phyloP scores from a whole-genome alignment of 2,113 vertebrate species.

The Oreocharis arfaki region DNA sequence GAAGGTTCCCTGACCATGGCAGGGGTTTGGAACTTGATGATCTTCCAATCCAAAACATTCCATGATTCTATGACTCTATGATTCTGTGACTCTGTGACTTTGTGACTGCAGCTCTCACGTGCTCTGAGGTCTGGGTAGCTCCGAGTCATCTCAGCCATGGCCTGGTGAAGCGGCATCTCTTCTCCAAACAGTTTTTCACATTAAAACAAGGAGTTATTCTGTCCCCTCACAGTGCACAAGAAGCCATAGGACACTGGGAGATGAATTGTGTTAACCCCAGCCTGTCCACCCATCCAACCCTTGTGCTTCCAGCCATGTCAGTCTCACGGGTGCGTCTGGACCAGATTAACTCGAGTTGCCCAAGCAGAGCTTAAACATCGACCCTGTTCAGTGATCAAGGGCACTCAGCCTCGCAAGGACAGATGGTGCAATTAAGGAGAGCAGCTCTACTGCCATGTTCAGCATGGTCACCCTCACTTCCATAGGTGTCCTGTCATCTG shows the following conservation, averaged over 20 bases:
- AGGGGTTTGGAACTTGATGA: background rate
- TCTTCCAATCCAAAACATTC: background rate
- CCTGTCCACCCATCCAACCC: background rate
- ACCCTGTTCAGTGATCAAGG: background rate
- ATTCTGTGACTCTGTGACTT: background rate
- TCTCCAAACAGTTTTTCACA: background rate
- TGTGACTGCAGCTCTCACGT: background rate
- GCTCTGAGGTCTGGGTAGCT: background rate
- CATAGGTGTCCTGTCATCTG: background rate
- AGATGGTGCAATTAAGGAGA: slow-evolving; percentile 30
- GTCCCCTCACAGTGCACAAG: no score
- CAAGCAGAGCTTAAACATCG: background rate
- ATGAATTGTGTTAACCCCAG: background rate
- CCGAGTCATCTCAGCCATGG: no score
- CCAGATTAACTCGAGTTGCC: background rate
- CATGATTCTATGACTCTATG: background rate
- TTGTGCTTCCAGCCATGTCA: background rate
- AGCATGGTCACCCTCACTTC: background rate
- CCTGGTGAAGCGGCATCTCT: background rate
- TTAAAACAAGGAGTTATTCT: background rate
- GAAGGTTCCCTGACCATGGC: background rate
- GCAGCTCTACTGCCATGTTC: background rate
- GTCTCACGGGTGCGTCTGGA: background rate
- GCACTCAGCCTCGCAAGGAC: background rate
- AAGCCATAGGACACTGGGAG: background rate